phyloP scores from a whole-genome alignment of 1,140 invertebrate species.

The Heliconius congener region DNA sequence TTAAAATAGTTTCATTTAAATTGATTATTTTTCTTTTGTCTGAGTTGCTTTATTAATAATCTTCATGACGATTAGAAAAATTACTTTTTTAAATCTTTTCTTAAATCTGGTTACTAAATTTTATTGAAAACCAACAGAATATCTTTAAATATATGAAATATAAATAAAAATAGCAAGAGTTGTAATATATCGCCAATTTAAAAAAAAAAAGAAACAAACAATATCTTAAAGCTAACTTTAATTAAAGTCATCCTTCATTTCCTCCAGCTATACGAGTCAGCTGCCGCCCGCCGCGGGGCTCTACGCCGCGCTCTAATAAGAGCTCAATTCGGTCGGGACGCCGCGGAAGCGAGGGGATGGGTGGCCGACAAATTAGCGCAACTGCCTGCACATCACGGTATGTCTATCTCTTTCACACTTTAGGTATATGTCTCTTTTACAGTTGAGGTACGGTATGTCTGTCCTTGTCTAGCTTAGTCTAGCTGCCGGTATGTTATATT shows the following conservation, averaged over 20 bases:
- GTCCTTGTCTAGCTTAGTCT: background rate
- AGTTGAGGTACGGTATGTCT: background rate
- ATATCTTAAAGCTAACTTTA: no score
- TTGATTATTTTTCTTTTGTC: no score
- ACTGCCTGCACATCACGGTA: conserved; percentile 85
- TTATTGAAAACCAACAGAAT: no score
- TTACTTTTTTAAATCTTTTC: no score
- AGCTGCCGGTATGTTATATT: background rate
- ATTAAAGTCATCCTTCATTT: background rate
- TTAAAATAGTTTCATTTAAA: no score
- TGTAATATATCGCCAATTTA: no score
- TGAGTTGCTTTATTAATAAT: no score
- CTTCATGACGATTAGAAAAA: no score
- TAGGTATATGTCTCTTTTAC: background rate
- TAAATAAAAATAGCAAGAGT: no score
- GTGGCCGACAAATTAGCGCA: conserved; percentile 96
- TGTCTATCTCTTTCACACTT: background rate
- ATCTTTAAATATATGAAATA: no score
- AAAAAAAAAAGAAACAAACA: no score
- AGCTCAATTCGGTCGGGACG: conserved; percentile 95
- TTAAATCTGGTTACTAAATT: no score
- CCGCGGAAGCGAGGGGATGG: conserved; percentile 94
- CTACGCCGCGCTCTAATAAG: conserved; percentile 92
- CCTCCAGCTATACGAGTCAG: conserved; percentile 83
- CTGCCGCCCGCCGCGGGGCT: conserved; percentile 83